Evolutionary conservation across 2,113 vertebrate genomes (phyloP).

Genomic region (Nipponia nippon): DNA sequence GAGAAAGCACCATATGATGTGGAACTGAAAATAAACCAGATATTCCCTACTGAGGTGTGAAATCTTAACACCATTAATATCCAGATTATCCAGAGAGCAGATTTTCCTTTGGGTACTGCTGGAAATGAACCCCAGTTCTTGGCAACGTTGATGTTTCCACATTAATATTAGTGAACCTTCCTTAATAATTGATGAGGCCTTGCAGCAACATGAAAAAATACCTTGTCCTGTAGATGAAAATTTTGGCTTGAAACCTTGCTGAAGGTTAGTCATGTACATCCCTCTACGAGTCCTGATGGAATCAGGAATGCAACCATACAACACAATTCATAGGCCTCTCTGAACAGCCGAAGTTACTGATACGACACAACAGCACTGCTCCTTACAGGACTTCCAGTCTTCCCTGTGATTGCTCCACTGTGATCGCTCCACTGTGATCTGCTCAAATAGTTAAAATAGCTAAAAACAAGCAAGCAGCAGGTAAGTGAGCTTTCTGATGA

Average conservation of each 20-base stretch:
- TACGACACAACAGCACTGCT: background rate
- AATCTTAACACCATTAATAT: slow-evolving; percentile 9
- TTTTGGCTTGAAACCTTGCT: background rate
- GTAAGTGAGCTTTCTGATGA: background rate
- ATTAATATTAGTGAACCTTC: background rate
- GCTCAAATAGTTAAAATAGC: background rate
- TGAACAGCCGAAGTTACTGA: background rate
- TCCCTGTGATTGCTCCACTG: background rate
- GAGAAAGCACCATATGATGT: background rate
- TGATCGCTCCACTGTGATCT: background rate
- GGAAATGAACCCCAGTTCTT: background rate
- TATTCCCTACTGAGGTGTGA: background rate
- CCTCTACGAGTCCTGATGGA: accelerated
- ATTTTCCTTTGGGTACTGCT: background rate
- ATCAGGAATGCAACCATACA: background rate
- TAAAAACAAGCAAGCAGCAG: background rate
- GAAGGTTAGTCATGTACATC: background rate
- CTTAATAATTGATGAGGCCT: background rate
- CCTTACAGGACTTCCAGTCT: background rate
- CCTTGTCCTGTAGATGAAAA: background rate
- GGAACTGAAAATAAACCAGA: slow-evolving; percentile 31
- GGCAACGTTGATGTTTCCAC: background rate
- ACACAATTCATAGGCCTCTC: background rate
- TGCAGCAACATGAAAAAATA: background rate
- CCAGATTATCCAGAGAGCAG: background rate